These are phyloP conservation scores for Budorcas taxicolor DNA, from an alignment of 2,113 vertebrate species.

Conservation along the genomic window DNA sequence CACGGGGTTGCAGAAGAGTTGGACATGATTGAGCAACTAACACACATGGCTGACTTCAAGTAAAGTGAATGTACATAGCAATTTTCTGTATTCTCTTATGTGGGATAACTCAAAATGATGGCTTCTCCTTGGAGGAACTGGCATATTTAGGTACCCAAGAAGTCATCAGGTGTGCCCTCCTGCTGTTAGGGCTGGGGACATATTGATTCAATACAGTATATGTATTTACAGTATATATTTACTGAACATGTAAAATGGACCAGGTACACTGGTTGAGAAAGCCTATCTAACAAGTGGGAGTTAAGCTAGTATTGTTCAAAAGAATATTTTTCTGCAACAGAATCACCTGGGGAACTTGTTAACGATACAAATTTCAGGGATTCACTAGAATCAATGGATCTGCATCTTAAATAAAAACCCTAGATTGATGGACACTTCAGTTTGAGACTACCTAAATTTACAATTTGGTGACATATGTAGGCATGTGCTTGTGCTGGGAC, in stretches of 20 bases:
- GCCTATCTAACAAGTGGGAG: background rate
- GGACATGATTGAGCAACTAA: background rate
- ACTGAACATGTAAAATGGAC: background rate
- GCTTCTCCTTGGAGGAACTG: background rate
- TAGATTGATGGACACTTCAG: background rate
- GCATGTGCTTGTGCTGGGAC: background rate
- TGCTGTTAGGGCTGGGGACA: background rate
- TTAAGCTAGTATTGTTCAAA: background rate
- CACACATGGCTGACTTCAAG: background rate
- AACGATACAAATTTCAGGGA: background rate
- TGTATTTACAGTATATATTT: background rate
- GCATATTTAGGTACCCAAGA: background rate
- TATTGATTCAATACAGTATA: background rate
- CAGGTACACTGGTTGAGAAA: background rate
- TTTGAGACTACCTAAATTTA: slow-evolving; percentile 10
- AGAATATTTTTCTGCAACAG: background rate
- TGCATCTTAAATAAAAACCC: background rate
- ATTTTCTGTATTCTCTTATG: background rate
- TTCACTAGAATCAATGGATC: background rate
- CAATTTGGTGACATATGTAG: background rate
- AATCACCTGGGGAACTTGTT: background rate
- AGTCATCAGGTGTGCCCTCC: background rate
- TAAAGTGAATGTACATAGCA: background rate
- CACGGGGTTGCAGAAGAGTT: background rate
- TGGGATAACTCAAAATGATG: background rate